Conservation (phyloP, 2,113 vertebrate species). For the Lipophrys pholis region DNA sequence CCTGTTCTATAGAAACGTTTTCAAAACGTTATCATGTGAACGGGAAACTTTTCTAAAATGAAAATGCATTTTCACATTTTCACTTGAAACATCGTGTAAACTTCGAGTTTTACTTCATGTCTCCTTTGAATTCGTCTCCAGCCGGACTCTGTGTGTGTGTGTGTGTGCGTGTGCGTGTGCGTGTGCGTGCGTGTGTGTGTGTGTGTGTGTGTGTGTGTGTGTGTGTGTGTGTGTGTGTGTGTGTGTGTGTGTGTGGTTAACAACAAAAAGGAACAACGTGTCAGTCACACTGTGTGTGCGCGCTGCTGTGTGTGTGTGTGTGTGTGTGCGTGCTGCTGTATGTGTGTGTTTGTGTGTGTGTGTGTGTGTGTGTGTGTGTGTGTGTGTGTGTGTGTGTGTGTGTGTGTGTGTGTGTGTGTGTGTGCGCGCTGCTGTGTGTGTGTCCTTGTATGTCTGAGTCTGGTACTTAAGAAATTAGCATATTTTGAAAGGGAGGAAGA, state of each 20-base stretch:
- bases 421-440: too few relatives aligned
- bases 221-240: conserved; percentile 5
- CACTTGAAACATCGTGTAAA: too few relatives aligned
- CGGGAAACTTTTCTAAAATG: too few relatives aligned
- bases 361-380: too few relatives aligned
- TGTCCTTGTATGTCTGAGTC: conserved; percentile 17
- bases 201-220: background rate
- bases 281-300: conserved; percentile 17
- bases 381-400: conserved; percentile 4
- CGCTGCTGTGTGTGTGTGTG: conserved; percentile 5
- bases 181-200: background rate
- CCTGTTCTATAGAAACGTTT: too few relatives aligned
- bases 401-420: background rate
- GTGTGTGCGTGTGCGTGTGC: too few relatives aligned
- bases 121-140: too few relatives aligned
- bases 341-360: too few relatives aligned
- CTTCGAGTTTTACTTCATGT: too few relatives aligned
- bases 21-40: too few relatives aligned
- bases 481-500: conserved; percentile 66
- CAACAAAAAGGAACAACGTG: background rate
- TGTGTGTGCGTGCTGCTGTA: conserved; percentile 11
- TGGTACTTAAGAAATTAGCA: conserved; percentile 64
- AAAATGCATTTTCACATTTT: too few relatives aligned
- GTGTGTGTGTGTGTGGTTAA: conserved; percentile 4
- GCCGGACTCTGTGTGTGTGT: too few relatives aligned